Evolutionary conservation across 2,113 vertebrate species (phyloP), one percentile per base, ranked within the genome.

Genomic region (Spea multiplicata): DNA sequence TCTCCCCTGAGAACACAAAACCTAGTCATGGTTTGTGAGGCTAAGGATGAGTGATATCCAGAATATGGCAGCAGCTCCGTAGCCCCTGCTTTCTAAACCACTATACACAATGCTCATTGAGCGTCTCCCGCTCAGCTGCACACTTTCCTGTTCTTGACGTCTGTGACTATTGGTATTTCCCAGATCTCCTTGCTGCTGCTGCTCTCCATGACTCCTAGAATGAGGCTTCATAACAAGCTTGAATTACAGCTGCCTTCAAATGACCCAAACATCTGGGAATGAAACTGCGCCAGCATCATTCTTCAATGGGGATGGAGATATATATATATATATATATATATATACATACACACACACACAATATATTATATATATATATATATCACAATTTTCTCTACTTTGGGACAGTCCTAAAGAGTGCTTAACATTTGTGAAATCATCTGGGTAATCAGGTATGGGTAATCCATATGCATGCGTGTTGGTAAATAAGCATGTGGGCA

Each of bases 231-330:
- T 59, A 5, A 57, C 75, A 59, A 12, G 55, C 57, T 9, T 50
- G 55, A 77, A 52, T 57, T 71, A 48, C 75, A 77, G 75, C 75
- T 77, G 75, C 55, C 8, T 77, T 53, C n/a, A 44, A 44, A 49
- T 71, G 75, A 77, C 55, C 74, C 45, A 10, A 69, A 76, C 74
- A 76, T 76, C 74, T 76, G 74, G 65, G 45, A 76, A 76, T 53
- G 66, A 14, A 57, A 59, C n/a, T n/a, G 73, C 14, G 64, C 74
- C 55, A 44, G 75, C 44, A 50, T 62, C 52, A 61, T 67, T 52
- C 44, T 44, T 13, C 48, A 52, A 57, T 49, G 17, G 67, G 66
- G 44, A 71, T 30, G 30, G 30, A 1, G 30, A 30, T 2, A 30
- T 30, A 30, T 30, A 30, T 1, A 30, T 30, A 30, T 30, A 30